Evolutionary conservation across 2,888 invertebrate species (phyloP).

Genomic region (Hofmannophila pseudospretella): DNA sequence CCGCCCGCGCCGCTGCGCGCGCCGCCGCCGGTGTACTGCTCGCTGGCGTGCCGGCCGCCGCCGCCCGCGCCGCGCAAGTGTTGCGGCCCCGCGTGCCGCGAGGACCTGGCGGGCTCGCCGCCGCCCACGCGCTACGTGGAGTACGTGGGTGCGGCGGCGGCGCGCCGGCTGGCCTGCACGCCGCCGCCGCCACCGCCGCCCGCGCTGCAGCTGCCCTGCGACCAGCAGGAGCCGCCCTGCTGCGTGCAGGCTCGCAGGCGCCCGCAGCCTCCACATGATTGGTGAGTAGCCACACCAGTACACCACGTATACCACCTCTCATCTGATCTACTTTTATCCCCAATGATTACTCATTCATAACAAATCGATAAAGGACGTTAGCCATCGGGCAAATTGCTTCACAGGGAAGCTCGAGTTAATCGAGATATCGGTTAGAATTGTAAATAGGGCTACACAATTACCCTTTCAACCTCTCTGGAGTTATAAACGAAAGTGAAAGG

Average conservation of each 20-base stretch:
- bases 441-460: too few species aligned
- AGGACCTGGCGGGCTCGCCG: conserved; percentile 60
- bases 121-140: conserved; percentile 77
- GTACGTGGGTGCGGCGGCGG: conserved; percentile 81
- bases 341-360: too few species aligned
- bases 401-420: too few species aligned
- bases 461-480: too few species aligned
- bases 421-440: too few species aligned
- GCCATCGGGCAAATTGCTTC: too few species aligned
- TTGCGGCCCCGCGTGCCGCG: conserved; percentile 67
- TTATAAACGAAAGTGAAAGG: neutral
- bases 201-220: conserved; percentile 66
- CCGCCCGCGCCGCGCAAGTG: conserved; percentile 61
- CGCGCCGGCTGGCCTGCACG: conserved; percentile 75
- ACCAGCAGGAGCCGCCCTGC: conserved; percentile 73
- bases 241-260: conserved; percentile 77
- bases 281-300: conserved; percentile 61
- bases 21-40: conserved; percentile 76
- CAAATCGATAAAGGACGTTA: too few species aligned
- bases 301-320: too few species aligned
- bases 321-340: too few species aligned
- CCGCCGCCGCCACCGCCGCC: conserved; percentile 72
- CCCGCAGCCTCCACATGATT: conserved; percentile 77
- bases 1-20: conserved; percentile 69
- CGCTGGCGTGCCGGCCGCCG: conserved; percentile 66